Evolutionary conservation across 2,888 invertebrate genomes (phyloP).

Genomic region (Pilophorus perplexus): DNA sequence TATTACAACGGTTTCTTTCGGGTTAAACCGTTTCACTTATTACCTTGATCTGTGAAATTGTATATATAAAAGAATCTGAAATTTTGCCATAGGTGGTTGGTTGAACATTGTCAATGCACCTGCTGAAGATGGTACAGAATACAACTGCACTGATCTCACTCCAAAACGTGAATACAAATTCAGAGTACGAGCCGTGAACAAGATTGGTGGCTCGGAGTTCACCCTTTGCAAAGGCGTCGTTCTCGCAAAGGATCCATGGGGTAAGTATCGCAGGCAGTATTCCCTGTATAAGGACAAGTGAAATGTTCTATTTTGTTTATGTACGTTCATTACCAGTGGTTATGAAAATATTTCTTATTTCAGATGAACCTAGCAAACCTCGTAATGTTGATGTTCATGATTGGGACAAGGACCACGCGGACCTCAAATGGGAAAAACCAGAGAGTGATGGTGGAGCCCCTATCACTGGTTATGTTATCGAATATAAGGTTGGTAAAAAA

Average conservation of each 20-base stretch:
- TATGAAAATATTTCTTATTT: background rate
- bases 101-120: constrained; percentile 79
- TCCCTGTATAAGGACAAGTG: too few relatives aligned
- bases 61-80: too few relatives aligned
- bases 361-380: constrained; percentile 92
- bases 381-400: constrained; percentile 86
- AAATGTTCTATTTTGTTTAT: too few relatives aligned
- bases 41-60: too few relatives aligned
- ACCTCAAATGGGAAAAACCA: constrained; percentile 90
- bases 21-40: too few relatives aligned
- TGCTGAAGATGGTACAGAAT: constrained; percentile 63
- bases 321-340: background rate
- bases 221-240: constrained; percentile 81
- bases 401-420: constrained; percentile 96
- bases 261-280: constrained; percentile 57
- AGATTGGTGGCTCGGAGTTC: constrained; percentile 89
- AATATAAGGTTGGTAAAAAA: constrained; percentile 68
- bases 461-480: constrained; percentile 87
- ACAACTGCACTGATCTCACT: constrained; percentile 81
- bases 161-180: constrained; percentile 94
- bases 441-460: constrained; percentile 93
- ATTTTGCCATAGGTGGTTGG: constrained; percentile 69
- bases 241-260: constrained; percentile 96
- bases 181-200: constrained; percentile 88
- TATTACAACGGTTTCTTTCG: constrained; percentile 52